A percentile compares a stretch with the other conserved stretches of the same genome.
Evolutionary conservation across 2,888 invertebrate genomes (phyloP).

Genomic region (Agriotes lineatus): DNA sequence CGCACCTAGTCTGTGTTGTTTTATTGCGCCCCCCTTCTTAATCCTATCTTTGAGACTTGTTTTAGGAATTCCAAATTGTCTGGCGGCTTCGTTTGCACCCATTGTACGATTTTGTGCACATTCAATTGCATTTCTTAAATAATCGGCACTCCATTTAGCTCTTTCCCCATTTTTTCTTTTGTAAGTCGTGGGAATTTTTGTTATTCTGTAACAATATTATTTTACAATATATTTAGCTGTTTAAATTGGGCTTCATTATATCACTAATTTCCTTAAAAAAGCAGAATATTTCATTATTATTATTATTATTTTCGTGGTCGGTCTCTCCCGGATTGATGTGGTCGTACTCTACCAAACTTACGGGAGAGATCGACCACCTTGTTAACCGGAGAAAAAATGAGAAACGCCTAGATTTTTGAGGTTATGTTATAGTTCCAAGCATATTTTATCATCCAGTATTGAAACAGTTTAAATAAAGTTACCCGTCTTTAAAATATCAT

Average conservation of each 20-base stretch:
- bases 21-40: constrained; percentile 6
- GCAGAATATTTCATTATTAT: too few species aligned
- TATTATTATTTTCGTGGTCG: background rate
- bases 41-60: constrained; percentile 16
- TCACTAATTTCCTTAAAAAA: too few species aligned
- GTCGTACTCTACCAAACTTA: background rate
- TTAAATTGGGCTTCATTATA: too few species aligned
- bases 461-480: background rate
- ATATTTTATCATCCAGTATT: background rate
- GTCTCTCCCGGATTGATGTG: background rate
- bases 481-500: background rate
- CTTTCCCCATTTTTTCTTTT: constrained; percentile 12
- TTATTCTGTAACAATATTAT: too few species aligned
- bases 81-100: constrained; percentile 25
- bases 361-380: background rate
- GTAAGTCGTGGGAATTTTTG: constrained; percentile 12
- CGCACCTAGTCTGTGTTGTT: background rate
- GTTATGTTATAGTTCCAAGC: too few species aligned
- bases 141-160: constrained; percentile 1
- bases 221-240: background rate
- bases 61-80: constrained; percentile 24
- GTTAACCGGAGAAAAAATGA: background rate
- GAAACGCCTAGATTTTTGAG: background rate
- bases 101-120: constrained; percentile 14
- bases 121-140: constrained; percentile 6